Percentiles rank a stretch among this genome's conserved stretches.
These are phyloP conservation scores for Odontamblyopus lacepedii DNA, from an alignment of 2,797 vertebrate genomes.

Conservation along the genomic window DNA sequence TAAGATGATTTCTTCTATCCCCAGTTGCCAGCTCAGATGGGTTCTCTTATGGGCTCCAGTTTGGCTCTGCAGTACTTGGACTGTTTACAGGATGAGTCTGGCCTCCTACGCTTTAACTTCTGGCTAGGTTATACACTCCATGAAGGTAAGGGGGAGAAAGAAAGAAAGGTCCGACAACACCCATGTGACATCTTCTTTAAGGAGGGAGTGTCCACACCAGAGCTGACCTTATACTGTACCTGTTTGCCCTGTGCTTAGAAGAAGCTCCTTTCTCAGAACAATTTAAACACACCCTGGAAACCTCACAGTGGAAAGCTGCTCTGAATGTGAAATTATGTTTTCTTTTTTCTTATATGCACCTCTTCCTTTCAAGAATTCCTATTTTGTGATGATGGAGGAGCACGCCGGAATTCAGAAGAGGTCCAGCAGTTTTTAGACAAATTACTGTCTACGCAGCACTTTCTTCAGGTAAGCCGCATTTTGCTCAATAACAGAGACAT, in stretches of 20 bases:
- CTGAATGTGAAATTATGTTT: constrained; percentile 11
- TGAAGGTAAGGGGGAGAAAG: constrained; percentile 80
- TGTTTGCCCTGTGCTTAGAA: constrained; percentile 27
- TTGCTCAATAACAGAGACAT: neutral
- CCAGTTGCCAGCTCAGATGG: constrained; percentile 94
- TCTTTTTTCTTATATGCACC: constrained; percentile 15
- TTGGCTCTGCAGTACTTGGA: constrained; percentile 91
- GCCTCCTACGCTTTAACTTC: constrained; percentile 89
- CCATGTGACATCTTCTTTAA: constrained; percentile 20
- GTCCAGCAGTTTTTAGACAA: constrained; percentile 80
- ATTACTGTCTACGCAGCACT: constrained; percentile 82
- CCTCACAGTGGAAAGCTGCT: constrained; percentile 9
- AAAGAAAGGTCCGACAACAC: neutral
- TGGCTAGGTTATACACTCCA: constrained; percentile 89
- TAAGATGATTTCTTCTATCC: constrained; percentile 32
- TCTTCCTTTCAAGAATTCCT: constrained; percentile 80
- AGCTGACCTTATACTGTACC: constrained; percentile 46
- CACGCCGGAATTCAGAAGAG: constrained; percentile 69
- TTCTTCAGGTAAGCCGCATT: constrained; percentile 84
- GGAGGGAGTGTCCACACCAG: constrained; percentile 18
- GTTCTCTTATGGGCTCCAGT: constrained; percentile 86
- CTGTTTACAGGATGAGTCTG: constrained; percentile 87
- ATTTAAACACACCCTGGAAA: constrained; percentile 20
- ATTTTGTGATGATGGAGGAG: constrained; percentile 78
- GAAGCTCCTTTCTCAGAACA: neutral